Base-by-base conservation (phyloP, 1,140 invertebrate species). In the Danaus plexippus region DNA sequence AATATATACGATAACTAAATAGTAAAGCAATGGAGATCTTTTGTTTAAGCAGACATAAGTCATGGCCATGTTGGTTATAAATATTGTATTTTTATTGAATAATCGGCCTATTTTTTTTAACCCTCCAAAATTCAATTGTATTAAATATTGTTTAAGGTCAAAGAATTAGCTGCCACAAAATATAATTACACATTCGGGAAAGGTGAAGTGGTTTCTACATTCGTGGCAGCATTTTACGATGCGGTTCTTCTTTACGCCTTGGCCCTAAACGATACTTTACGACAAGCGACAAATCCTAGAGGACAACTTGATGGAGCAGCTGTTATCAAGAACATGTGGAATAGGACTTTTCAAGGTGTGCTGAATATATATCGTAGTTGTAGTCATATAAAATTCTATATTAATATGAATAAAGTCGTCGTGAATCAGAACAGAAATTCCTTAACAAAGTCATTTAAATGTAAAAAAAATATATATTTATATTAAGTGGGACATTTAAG, bases 211-310 rank as follows among this genome's bases (percentile, higher is more conserved):
- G 91, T 95, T 1, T 94, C 93, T 9, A 93, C 93, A 12, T 97
- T 97, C 73, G 96, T 98, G 11, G 95, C 95, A 2, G 96, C 97
- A 0, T 98, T 99, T 82, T 97, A 98, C 75, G 98, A 99, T 74
- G 94, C 94, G 0, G 95, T 99, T 9, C 88, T 98, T 0, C 90
- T 99, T 9, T 99, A 98, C 79, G 94, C 96, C 0, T 88, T 95
- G 11, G 96, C 96, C 0, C 87, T 99, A 0, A 97, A 97, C 70
- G 93, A 96, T 59, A 96, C 95, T 9, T 85, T 97, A 9, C 85
- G 84, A 0, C 89, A 90, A n/a, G 89, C 90, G 0, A 84, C 88
- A 1, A 88, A 91, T 56, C 90, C 92, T 2, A 82, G 88, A 4
- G 88, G 84, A 1, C 80, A 86, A 10, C 63, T 91, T 43, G 89